Base-by-base conservation (phyloP, 2,797 vertebrate genomes). In the Microchirus variegatus region DNA sequence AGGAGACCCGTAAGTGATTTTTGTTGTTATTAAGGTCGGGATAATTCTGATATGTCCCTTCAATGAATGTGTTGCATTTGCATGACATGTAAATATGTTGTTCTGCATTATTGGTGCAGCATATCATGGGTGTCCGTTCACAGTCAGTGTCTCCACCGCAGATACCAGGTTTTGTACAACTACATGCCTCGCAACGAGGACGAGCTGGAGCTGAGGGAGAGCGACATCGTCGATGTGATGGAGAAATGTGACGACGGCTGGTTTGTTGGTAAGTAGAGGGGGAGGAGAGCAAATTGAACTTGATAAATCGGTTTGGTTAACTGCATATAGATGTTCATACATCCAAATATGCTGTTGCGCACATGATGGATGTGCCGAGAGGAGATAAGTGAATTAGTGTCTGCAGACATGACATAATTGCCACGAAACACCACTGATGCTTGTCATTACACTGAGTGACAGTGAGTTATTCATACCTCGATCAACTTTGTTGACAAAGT, bases 211-310 rank as follows among this genome's bases (percentile, higher is more conserved):
- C 95, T 99, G 85, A 96, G 90, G 87, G 98, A 99, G 82, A 95
- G 96, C n/a, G 97, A 99, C 68, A 54, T 97, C 46, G 94, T 99
- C 46, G 96, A 99, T 43, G 98, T 99, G 75, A 96, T 98, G 94
- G 98, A 99, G 84, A 98, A 96, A 78, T 99, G 98, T 80, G 98
- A 98, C 59, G 98, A 99, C 53, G 98, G 97, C 80, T 99, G 98
- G 98, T 99, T 98, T 93, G 98, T 99, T 75, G 98, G 98, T 99
- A 93, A 54, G 52, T 15, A 17, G 14, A 53, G 1, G 11, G 6
- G 6, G 9, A 50, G 12, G 7, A n/a, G 12, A 15, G 2, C 16
- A 11, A 9, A 1, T 18, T 46, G 45, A 10, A 18, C 11, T 16
- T 46, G 9, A 17, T 19, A 17, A 19, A 5, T n/a, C n/a, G n/a